These are phyloP conservation scores for Pyrrhopygopsis socrates DNA, from an alignment of 2,888 invertebrate species.

Conservation along the genomic window DNA sequence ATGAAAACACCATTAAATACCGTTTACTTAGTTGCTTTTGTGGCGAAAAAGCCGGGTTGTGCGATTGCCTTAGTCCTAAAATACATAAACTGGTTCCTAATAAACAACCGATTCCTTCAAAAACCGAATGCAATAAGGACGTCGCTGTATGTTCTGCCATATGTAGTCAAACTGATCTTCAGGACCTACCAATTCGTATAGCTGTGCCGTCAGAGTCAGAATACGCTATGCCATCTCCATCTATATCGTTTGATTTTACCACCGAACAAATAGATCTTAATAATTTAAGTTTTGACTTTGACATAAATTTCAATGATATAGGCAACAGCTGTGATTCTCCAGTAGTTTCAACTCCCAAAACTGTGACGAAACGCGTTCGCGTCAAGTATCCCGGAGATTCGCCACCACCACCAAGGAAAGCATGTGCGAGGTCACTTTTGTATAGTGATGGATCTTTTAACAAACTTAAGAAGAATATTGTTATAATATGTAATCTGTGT, in stretches of 20 bases:
- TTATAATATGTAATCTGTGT: slow-evolving; percentile 31
- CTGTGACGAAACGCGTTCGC: slow-evolving; percentile 23
- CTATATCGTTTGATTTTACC: not conserved
- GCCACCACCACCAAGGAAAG: slow-evolving; percentile 34
- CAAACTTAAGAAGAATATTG: not conserved
- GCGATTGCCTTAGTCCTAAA: too few species aligned
- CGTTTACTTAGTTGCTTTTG: too few species aligned
- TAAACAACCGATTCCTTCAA: too few species aligned
- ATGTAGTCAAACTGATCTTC: slow-evolving; percentile 4
- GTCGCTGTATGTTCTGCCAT: too few species aligned
- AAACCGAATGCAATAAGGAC: too few species aligned
- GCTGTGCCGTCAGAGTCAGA: slow-evolving; percentile 35
- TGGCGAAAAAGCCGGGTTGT: too few species aligned
- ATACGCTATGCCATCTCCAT: slow-evolving; percentile 40
- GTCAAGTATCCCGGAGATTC: slow-evolving; percentile 28
- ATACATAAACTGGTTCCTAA: too few species aligned
- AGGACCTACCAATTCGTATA: slow-evolving; percentile 33
- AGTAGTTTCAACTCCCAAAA: slow-evolving; percentile 26
- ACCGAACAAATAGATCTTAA: slow-evolving; percentile 7
- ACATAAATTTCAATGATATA: slow-evolving; percentile 23
- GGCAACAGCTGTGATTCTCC: slow-evolving; percentile 9
- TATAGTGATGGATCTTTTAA: slow-evolving; percentile 24
- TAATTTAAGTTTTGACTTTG: slow-evolving; percentile 29
- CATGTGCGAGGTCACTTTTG: slow-evolving; percentile 28
- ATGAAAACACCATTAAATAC: too few species aligned